Base-by-base conservation (phyloP, 2,113 vertebrate genomes). In the rabbit (Oryctolagus cuniculus) region DNA sequence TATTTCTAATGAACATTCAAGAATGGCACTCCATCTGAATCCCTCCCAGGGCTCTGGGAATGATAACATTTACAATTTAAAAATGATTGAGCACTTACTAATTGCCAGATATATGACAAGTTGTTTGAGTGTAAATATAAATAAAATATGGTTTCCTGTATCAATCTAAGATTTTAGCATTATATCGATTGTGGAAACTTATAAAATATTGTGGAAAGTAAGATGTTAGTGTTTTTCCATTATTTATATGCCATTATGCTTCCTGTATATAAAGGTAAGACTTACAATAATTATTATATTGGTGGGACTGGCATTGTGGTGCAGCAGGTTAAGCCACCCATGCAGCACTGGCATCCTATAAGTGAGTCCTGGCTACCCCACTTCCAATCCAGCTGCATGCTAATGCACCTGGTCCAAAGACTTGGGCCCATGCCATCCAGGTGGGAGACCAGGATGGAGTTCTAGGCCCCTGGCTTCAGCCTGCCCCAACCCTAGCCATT, bases 41-140 rank as follows among this genome's bases (percentile, higher is more conserved):
- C 22, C 74, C 27, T 31, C 31, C 13, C 3, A 31, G 51, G 9
- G 27, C 3, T 49, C 88, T 90, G 61, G 55, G 19, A 29, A 66
- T 75, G 61, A 44, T 73, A 78, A 63, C 22, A 53, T 84, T 87
- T 87, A 61, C 49, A 74, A 72, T 94, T 97, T 72, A 66, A 93
- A 88, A 84, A 85, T 63, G 80, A 77, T 74, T 88, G 49, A 81
- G 10, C 6, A 51, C 36, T 17, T 88, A 69, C 7, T 88, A 94
- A 91, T 89, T 90, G 34, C 19, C 31, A 82, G 79, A 27, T 81
- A 19, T 49, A n/a, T 72, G 5, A 2, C 55, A 82, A 87, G 38
- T 21, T 78, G 21, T 84, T 93, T n/a, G 11, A 21, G 53, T 78
- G 10, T 11, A 64, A 70, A 95, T 34, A 74, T 55, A 83, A 92